phyloP scores from a whole-genome alignment of 2,113 vertebrate species.

The Eonycteris spelaea region DNA sequence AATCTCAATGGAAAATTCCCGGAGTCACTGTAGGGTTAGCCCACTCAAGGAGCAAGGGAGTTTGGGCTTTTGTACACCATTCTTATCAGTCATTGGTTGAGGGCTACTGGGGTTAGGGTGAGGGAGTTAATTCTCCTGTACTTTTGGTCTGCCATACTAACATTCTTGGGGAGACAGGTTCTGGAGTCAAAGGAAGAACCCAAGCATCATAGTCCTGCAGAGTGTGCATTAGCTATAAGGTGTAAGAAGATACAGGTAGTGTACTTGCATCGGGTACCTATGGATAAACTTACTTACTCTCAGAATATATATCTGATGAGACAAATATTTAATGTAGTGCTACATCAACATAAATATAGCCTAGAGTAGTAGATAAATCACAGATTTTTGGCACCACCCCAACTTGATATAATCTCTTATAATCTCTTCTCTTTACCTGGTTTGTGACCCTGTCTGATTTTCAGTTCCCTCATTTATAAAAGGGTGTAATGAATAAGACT shows the following conservation, averaged over 20 bases:
- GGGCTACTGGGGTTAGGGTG: neutral
- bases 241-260: neutral
- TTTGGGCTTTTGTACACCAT: neutral
- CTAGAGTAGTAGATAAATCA: neutral
- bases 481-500: neutral
- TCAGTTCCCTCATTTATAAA: neutral
- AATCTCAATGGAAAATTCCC: neutral
- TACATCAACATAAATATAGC: neutral
- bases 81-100: neutral
- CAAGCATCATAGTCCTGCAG: neutral
- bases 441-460: neutral
- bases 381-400: neutral
- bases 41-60: neutral
- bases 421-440: neutral
- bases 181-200: neutral
- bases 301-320: neutral
- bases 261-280: rapidly evolving
- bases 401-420: neutral
- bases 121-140: neutral
- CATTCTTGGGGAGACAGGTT: neutral
- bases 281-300: neutral
- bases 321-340: neutral
- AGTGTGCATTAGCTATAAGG: rapidly evolving
- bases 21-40: neutral
- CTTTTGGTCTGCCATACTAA: neutral